A percentile compares a stretch with the other conserved stretches of the same genome.
These are phyloP conservation scores for Calcarius lapponicus DNA, from an alignment of 2,797 vertebrate species.

Conservation along the genomic window DNA sequence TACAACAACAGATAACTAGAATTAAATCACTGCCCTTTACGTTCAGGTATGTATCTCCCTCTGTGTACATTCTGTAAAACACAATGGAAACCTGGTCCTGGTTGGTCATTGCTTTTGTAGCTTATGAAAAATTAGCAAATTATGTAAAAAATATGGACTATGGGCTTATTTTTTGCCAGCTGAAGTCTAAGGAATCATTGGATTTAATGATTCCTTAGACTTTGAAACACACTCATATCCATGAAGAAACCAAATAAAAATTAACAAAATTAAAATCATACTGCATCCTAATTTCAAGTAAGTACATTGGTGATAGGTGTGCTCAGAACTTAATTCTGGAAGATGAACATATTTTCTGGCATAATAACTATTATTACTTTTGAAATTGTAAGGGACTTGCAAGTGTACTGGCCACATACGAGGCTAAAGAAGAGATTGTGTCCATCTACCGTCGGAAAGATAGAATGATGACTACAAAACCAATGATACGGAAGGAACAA, in stretches of 20 bases:
- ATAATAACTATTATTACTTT: background rate
- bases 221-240: background rate
- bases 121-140: background rate
- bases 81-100: background rate
- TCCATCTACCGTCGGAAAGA: background rate
- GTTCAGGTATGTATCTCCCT: background rate
- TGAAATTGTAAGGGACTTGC: background rate
- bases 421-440: background rate
- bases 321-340: background rate
- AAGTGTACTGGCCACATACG: background rate
- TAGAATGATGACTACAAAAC: background rate
- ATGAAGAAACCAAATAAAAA: background rate
- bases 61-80: background rate
- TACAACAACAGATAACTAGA: background rate
- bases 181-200: background rate
- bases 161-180: background rate
- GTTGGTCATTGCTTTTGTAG: background rate
- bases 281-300: background rate
- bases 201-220: background rate
- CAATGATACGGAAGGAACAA: background rate
- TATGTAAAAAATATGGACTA: background rate
- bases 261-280: background rate
- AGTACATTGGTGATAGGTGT: background rate
- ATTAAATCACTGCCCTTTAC: background rate
- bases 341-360: background rate